A percentile compares a stretch with the other conserved stretches of the same genome.
Evolutionary conservation across 2,113 vertebrate genomes (phyloP).

Genomic region (Paratilapia polleni): DNA sequence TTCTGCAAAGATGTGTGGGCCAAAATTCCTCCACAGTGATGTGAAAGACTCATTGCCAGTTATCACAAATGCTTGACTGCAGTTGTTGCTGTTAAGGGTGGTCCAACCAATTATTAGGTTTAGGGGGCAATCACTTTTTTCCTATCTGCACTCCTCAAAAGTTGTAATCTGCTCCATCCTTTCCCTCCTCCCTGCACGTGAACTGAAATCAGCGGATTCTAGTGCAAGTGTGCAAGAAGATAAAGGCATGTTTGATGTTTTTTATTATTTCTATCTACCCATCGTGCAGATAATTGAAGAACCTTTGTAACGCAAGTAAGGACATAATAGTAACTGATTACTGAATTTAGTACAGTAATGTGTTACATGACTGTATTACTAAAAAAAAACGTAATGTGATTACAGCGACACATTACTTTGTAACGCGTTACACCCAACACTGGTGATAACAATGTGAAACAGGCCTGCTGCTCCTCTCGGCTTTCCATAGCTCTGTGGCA

Average conservation of each 20-base stretch:
- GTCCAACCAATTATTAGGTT: too few relatives aligned
- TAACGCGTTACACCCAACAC: neutral
- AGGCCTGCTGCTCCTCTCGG: neutral
- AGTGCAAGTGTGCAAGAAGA: neutral
- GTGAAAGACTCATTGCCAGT: too few relatives aligned
- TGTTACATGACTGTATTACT: neutral
- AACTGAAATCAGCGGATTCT: neutral
- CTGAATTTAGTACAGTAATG: neutral
- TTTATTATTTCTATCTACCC: too few relatives aligned
- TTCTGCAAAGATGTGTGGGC: too few relatives aligned
- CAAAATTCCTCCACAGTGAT: too few relatives aligned
- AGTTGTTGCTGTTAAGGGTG: too few relatives aligned
- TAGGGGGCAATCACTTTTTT: too few relatives aligned
- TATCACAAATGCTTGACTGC: too few relatives aligned
- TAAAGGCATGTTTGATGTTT: neutral
- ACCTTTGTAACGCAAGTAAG: too few relatives aligned
- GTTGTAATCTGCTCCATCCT: neutral
- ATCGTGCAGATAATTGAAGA: neutral
- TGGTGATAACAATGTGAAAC: neutral
- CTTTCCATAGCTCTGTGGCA: neutral
- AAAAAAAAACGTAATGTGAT: neutral
- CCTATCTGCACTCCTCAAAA: neutral
- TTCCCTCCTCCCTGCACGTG: neutral
- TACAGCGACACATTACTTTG: neutral
- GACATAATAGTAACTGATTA: too few relatives aligned